Evolutionary conservation across 1,140 invertebrate genomes (phyloP).

Genomic region (Triops cancriformis): DNA sequence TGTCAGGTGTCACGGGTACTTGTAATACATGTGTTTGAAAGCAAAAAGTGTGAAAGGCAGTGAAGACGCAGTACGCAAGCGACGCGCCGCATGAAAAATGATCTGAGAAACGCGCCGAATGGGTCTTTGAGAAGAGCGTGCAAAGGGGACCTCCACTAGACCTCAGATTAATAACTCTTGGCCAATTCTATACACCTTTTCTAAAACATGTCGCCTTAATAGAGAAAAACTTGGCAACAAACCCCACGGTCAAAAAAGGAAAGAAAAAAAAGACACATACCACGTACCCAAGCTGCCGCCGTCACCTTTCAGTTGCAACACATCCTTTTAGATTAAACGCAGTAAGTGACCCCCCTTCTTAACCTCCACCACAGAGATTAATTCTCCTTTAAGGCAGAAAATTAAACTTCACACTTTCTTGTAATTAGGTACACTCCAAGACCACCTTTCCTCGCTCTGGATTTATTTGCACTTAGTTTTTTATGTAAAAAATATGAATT

Average conservation of each 20-base stretch:
- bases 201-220: not conserved
- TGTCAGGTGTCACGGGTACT: not conserved
- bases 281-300: no score
- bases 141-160: not conserved
- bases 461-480: no score
- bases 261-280: not conserved
- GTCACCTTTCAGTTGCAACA: no score
- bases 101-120: not conserved
- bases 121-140: not conserved
- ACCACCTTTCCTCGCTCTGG: no score
- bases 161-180: slow-evolving; percentile 5
- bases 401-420: no score
- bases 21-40: no score
- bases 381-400: no score
- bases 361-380: no score
- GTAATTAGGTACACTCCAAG: no score
- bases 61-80: not conserved
- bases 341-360: no score
- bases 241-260: not conserved
- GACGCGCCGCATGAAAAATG: not conserved
- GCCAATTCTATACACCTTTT: slow-evolving; percentile 10
- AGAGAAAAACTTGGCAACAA: slow-evolving; percentile 10
- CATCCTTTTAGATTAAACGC: no score
- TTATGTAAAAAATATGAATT: no score
- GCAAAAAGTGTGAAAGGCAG: not conserved